Base-by-base conservation (phyloP, 2,113 vertebrate species). In the Aegithalos caudatus region DNA sequence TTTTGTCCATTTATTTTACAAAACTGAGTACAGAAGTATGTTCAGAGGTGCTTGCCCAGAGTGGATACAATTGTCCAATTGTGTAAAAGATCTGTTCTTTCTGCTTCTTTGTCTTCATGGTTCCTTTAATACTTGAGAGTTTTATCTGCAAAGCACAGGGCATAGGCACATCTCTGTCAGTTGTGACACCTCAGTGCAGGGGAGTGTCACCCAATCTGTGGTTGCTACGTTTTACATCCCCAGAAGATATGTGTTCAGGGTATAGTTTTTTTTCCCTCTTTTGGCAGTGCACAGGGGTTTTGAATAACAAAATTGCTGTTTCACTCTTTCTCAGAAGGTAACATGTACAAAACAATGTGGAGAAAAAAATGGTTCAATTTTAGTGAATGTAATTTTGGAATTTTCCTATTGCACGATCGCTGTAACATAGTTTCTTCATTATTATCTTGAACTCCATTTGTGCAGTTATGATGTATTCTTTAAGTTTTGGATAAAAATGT, bases 391-490 rank as follows among this genome's bases (percentile, higher is more conserved):
- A 44, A 0, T 48, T 85, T n/a, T 42, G 33, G 23, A 38, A 28
- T 10, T 20, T 65, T 57, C 27, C 19, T 85, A 22, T 80, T 45
- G 19, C n/a, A 29, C 11, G 31, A 3, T 48, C 1, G 0, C n/a
- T 33, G 21, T 67, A 78, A 54, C 22, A 45, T 79, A 28, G 2
- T 65, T 93, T 85, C 38, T 79, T 42, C 28, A 35, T 86, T 69
- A 37, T 44, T 45, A 12, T 24, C 35, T 76, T 88, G 18, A 74
- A 71, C 12, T 71, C 28, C 17, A 16, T 61, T 65, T 76, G 28
- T 48, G 25, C 31, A 42, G 40, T 69, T 56, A 12, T 48, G n/a
- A 25, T 3, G 3, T 58, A 33, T 7, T 18, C 23, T 45, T 85
- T 66, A 66, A 50, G 42, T 79, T 82, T 71, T 40, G 6, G 22